Conservation (phyloP, 2,888 invertebrate genomes). For the Tuberolachnus salignus region DNA sequence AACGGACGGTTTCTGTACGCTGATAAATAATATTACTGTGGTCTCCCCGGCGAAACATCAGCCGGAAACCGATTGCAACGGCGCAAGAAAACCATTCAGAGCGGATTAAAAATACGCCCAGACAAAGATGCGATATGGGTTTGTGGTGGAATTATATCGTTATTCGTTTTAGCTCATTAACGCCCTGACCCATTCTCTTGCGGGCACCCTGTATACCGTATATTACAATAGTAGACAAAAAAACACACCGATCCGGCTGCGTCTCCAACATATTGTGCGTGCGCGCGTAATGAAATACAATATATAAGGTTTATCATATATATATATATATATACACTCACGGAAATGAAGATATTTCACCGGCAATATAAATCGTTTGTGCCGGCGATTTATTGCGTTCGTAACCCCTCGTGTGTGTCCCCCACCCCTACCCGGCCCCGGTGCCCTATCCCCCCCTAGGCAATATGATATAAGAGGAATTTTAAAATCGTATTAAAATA, state of each 20-base stretch:
- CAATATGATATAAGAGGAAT: conserved; percentile 7
- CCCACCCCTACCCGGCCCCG: background rate
- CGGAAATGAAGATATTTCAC: conserved; percentile 51
- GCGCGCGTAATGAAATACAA: conserved; percentile 8
- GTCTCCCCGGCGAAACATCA: too few species aligned
- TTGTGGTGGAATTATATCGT: too few species aligned
- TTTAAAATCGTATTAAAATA: conserved; percentile 45
- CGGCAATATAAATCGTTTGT: conserved; percentile 38
- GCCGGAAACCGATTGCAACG: too few species aligned
- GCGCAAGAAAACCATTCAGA: too few species aligned
- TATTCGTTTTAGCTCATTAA: too few species aligned
- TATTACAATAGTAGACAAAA: conserved; percentile 7
- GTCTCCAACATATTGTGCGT: background rate
- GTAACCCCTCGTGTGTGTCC: background rate
- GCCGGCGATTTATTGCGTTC: conserved; percentile 28
- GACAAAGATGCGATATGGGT: too few species aligned
- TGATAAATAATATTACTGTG: too few species aligned
- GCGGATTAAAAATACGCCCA: too few species aligned
- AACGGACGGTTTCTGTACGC: too few species aligned
- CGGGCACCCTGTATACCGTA: background rate
- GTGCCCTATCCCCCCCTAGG: too few species aligned
- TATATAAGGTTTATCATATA: conserved; percentile 3
- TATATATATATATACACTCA: background rate
- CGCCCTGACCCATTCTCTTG: background rate
- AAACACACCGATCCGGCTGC: background rate